These are phyloP conservation scores for Tenualosa ilisha DNA, from an alignment of 2,797 vertebrate species.

Conservation along the genomic window DNA sequence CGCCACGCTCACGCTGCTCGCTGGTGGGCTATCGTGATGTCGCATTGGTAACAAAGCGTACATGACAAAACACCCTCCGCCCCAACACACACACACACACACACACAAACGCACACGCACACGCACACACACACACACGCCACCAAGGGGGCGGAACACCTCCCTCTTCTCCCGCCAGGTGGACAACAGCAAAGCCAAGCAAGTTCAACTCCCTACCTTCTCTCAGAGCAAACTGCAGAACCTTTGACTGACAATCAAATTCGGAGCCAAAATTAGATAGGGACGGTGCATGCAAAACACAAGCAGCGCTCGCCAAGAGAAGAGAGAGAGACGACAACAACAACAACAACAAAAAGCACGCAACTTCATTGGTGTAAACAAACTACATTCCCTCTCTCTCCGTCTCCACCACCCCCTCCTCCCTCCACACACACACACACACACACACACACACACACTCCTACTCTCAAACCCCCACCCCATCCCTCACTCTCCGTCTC, in stretches of 20 bases:
- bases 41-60: not conserved
- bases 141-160: not conserved
- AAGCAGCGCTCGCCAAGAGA: not conserved
- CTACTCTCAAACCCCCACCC: not conserved
- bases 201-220: not conserved
- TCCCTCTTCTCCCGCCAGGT: not conserved
- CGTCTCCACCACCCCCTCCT: not conserved
- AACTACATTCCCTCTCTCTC: not conserved
- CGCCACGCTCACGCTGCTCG: not conserved
- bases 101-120: too few species aligned
- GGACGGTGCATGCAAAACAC: conserved; percentile 18
- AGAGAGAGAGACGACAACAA: not conserved
- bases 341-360: not conserved
- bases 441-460: not conserved
- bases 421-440: not conserved
- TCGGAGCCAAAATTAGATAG: not conserved
- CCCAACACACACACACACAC: too few species aligned
- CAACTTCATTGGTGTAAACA: conserved; percentile 2
- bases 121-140: too few species aligned
- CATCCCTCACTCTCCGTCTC: conserved; percentile 1
- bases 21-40: not conserved
- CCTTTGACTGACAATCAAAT: not conserved
- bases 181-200: not conserved
- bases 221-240: not conserved
- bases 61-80: not conserved